Evolutionary conservation across 2,797 vertebrate species (phyloP).

Genomic region (Thunnus albacares): DNA sequence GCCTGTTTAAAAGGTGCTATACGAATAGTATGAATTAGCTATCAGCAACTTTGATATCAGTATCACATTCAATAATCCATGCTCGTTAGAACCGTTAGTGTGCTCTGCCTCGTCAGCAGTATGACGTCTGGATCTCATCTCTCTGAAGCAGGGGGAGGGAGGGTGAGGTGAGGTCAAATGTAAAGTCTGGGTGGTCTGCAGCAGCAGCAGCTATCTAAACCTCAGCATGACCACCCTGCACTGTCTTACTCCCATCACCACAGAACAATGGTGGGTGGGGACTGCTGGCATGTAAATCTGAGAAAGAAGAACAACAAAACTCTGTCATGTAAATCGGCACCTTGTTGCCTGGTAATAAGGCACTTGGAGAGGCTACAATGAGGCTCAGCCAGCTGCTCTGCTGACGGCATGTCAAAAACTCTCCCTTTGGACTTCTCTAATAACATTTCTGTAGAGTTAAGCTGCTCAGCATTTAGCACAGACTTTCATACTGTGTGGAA

Average conservation of each 20-base stretch:
- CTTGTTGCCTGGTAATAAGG: slow-evolving; percentile 41
- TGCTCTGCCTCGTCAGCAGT: neutral
- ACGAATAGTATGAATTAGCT: neutral
- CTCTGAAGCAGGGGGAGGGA: slow-evolving; percentile 11
- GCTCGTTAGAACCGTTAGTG: neutral
- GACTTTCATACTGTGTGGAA: slow-evolving; percentile 12
- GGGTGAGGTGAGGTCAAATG: slow-evolving; percentile 36
- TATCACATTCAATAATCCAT: neutral
- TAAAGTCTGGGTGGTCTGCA: slow-evolving; percentile 66
- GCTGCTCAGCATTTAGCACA: neutral
- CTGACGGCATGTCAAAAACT: slow-evolving; percentile 8
- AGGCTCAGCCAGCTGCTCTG: slow-evolving; percentile 30
- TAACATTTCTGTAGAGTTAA: slow-evolving; percentile 32
- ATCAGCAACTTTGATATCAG: slow-evolving; percentile 10
- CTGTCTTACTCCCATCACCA: slow-evolving; percentile 20
- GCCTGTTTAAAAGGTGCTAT: neutral
- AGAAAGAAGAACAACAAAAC: slow-evolving; percentile 25
- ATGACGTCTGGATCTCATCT: slow-evolving; percentile 43
- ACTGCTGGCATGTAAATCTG: slow-evolving; percentile 42
- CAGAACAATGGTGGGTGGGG: slow-evolving; percentile 64
- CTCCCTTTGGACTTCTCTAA: slow-evolving; percentile 24
- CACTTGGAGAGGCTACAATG: slow-evolving; percentile 37
- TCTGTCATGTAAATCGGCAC: slow-evolving; percentile 45
- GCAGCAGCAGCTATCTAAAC: slow-evolving; percentile 43
- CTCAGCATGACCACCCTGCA: slow-evolving; percentile 34